Base-by-base conservation (phyloP, 2,113 vertebrate genomes). In the Origma solitaria region DNA sequence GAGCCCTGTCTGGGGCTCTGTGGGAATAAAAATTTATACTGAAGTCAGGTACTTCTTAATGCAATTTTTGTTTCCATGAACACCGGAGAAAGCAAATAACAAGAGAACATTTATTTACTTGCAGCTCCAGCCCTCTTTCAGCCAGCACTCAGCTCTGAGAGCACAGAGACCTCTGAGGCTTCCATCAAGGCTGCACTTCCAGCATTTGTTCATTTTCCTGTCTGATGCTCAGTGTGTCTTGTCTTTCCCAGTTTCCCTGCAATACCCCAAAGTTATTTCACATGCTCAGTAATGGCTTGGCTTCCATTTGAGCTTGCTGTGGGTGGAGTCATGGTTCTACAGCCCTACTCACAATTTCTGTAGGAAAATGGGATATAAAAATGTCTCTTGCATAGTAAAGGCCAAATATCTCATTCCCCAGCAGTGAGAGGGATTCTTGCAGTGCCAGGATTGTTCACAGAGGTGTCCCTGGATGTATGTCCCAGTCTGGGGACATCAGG, bases 21-120 rank as follows among this genome's bases (percentile, higher is more conserved):
- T 38, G 23, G 78, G 49, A 81, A 54, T n/a, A n/a, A 37, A 38
- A 71, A 54, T 42, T 50, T 44, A 35, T 23, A n/a, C 68, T 12
- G 40, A 54, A 83, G 72, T 28, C 82, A 69, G 77, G 33, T 45
- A 16, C n/a, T 90, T n/a, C 50, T 77, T 42, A 65, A 51, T 30
- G 77, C 37, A 42, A 14, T 69, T 87, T 89, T 64, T 87, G 78
- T 94, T 87, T 81, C 86, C 78, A 35, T 24, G 69, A 92, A 35
- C 78, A 81, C 60, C 19, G 69, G 69, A 69, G 88, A 60, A 61
- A 84, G 10, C 49, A 37, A 72, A 60, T 28, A 50, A 51, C 11
- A 65, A 27, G 33, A 42, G 45, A 69, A 19, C 19, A 27, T 56
- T 68, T 45, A 28, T 91, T 65, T 81, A 53, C 82, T 69, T 69